Evolutionary conservation across 2,888 invertebrate species (phyloP).

Genomic region (Rotaria macrura): DNA sequence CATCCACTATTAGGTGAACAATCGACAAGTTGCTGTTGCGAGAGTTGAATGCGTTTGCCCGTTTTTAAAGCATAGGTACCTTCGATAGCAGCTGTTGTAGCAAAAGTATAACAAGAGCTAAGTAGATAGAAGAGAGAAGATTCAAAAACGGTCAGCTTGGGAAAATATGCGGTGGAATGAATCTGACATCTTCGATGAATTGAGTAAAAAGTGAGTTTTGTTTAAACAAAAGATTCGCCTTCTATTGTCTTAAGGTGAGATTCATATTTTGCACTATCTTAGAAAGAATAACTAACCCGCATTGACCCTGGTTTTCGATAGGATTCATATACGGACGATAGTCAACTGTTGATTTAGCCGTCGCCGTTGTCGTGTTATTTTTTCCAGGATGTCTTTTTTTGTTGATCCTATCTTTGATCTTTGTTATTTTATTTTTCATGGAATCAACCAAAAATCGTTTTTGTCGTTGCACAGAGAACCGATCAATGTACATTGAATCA

Average conservation of each 20-base stretch:
- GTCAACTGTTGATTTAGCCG: neutral
- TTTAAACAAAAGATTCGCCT: no score
- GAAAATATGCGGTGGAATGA: no score
- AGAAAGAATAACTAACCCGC: neutral
- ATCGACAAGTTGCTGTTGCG: neutral
- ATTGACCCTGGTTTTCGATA: neutral
- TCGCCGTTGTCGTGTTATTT: neutral
- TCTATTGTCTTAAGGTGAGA: no score
- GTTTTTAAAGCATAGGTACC: neutral
- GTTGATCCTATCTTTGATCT: neutral
- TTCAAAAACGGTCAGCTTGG: neutral
- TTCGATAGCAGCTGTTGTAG: neutral
- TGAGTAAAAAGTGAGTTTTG: no score
- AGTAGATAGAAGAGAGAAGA: neutral
- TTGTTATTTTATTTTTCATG: neutral
- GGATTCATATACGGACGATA: constrained; percentile 5
- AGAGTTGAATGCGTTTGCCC: neutral
- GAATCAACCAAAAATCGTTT: neutral
- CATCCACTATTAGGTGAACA: neutral
- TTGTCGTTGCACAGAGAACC: neutral
- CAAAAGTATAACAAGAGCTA: neutral
- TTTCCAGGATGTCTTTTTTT: neutral
- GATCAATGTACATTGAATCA: neutral
- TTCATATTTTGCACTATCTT: no score
- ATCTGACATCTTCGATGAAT: no score